Base-by-base conservation (phyloP, 2,888 invertebrate species). In the Hemithea aestivaria region DNA sequence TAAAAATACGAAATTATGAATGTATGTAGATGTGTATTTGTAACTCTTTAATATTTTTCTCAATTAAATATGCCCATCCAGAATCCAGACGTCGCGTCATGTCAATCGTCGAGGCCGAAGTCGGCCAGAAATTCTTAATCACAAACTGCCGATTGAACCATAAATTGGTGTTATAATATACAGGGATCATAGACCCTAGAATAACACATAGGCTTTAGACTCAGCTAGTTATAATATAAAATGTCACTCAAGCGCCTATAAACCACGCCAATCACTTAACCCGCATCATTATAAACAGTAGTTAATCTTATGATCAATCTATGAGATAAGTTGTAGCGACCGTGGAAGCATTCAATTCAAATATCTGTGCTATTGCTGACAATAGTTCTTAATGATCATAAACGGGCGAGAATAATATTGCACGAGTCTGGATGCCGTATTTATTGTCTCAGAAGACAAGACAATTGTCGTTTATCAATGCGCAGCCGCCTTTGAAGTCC, bases 381-480 rank as follows among this genome's bases (percentile, higher is more conserved):
- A 82, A 79, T 81, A 73, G 73, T 71, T 72, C 73, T 80, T 82
- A 83, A 84, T 82, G 81, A 77, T 74, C 73, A 70, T 73, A 78
- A 74, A 70, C 66, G 66, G 73, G 71, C 73, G 71, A 70, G 76
- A 73, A 75, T 80, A 84, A 76, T 82, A 82, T 80, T 70, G 74
- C 75, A 78, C 75, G 61, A 65, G 62, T 66, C 68, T 69, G 68
- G 73, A 71, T 73, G 72, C 62, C 63, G 68, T 75, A 80, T 82
- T 81, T 82, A 84, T 84, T 81, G 79, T 78, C 63, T 61, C 65
- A 63, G 66, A 75, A 74, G 81, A 81, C 82, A 81, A 79, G 73
- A 80, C 82, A 81, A 83, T 83, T 76, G 82, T 80, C 80, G 78
- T 84, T 83, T 82, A 84, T 84, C 82, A 82, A 64, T 63, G 68